Evolutionary conservation across 2,113 vertebrate genomes (phyloP), one percentile per base, ranked within the genome.

Genomic region (Chaetops frenatus): DNA sequence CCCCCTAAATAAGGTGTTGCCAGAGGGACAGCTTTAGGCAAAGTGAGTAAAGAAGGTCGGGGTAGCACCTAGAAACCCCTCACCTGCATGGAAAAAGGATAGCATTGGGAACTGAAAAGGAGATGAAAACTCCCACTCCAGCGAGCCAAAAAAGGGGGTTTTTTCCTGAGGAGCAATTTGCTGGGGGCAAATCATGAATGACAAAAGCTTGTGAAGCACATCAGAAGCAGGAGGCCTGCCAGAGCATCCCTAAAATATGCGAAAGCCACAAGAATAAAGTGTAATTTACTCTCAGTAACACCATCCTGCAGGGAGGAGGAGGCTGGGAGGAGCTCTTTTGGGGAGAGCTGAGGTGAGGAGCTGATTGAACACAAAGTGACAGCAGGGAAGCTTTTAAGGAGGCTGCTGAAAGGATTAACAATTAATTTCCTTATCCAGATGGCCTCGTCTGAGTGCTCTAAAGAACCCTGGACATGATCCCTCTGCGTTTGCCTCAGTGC

Each of bases 101-200:
- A 15, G 27, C 9, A 12, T 4, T 42, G 5, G 21, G 33, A 15
- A 15, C 25, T 36, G 28, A n/a, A 40, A 13, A 57, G 3, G 5
- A 65, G 61, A 47, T 35, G 56, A 53, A 77, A 88, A 64, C 69
- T 40, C 44, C 19, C 31, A 35, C 22, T 56, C 20, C 19, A 47
- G 10, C 0, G 2, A 72, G 40, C n/a, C 47, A 66, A n/a, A 78
- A 82, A 57, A 18, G 6, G 4, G 3, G 1, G 3, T 13, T 53
- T 40, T 47, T 57, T 89, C 18, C 33, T 65, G 54, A 66, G 29
- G 15, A 66, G 31, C 28, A 47, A 42, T 81, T 81, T 70, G 16
- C 15, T 27, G n/a, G 19, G 36, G 47, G 12, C 7, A 74, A 70
- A 85, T 36, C 25, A 9, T 7, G 35, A 62, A 57, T 31, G 51